Base-by-base conservation (phyloP, 2,797 vertebrate genomes). In the Glossophaga mutica region DNA sequence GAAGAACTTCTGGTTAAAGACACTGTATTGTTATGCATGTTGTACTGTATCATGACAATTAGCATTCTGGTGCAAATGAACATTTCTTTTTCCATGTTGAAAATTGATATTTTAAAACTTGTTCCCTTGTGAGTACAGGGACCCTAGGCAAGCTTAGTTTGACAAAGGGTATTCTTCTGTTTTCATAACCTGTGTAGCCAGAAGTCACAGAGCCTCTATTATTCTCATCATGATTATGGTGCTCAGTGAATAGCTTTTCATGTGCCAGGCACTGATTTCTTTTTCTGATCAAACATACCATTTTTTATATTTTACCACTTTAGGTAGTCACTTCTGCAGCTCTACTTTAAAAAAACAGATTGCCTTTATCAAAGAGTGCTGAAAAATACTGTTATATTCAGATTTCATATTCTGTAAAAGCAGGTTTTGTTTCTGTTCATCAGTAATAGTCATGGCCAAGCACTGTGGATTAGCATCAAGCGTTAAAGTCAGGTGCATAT, bases 271-370 rank as follows among this genome's bases (percentile, higher is more conserved):
- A 95, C 15, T 77, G 86, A 87, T 85, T 87, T 87, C 8, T 15
- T 92, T 95, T 96, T 93, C 82, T 90, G 52, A 94, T 73, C 81
- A 96, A 94, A 70, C 55, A 74, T 92, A 34, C 78, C 15, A 0
- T 93, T 96, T 95, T 95, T 93, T 93, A 24, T 73, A 96, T 96
- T 98, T 97, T 93, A 97, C 71, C 50, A 76, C 46, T 84, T 9
- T 93, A 84, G 0, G 77, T 32, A 67, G 90, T 96, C 90, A 93
- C 39, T 92, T 97, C 95, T 93, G 32, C 94, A 95, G 78, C 92
- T 95, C 95, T 97, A 93, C 26, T 91, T 96, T 92, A 71, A 96
- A 94, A 67, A 11, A 44, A 95, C 89, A 97, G 77, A 91, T 34
- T 93, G 44, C 67, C 92, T 96, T 97, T 94, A 86, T 89, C 85